phyloP scores from a whole-genome alignment of 2,113 vertebrate genomes.

The Pionites leucogaster region DNA sequence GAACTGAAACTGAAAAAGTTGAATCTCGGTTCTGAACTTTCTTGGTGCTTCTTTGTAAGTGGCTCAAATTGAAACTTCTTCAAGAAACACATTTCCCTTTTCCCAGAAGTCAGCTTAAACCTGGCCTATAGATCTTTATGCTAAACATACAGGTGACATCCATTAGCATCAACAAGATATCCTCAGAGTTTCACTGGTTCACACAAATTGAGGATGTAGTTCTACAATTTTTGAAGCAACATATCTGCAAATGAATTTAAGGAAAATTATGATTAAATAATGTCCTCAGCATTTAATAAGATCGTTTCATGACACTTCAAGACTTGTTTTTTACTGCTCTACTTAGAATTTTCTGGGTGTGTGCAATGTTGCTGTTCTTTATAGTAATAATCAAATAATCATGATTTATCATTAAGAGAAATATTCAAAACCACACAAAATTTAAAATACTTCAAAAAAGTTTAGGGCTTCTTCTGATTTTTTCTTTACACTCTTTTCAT shows the following conservation, averaged over 20 bases:
- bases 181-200: neutral
- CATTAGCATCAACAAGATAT: neutral
- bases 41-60: neutral
- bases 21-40: neutral
- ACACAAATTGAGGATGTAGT: neutral
- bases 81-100: neutral
- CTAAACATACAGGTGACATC: neutral
- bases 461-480: neutral
- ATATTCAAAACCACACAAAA: neutral
- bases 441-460: neutral
- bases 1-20: neutral
- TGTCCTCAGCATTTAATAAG: neutral
- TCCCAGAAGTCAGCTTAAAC: neutral
- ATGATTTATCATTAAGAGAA: neutral
- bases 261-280: conserved; percentile 13
- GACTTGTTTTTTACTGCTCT: neutral
- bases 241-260: neutral
- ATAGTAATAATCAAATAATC: neutral
- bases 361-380: neutral
- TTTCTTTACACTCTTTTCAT: neutral
- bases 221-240: neutral
- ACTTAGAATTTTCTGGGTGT: neutral
- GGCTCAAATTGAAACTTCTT: neutral
- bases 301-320: neutral
- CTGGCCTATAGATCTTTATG: neutral